phyloP scores from a whole-genome alignment of 2,888 invertebrate genomes.

The Trypoxylon attenuatum region DNA sequence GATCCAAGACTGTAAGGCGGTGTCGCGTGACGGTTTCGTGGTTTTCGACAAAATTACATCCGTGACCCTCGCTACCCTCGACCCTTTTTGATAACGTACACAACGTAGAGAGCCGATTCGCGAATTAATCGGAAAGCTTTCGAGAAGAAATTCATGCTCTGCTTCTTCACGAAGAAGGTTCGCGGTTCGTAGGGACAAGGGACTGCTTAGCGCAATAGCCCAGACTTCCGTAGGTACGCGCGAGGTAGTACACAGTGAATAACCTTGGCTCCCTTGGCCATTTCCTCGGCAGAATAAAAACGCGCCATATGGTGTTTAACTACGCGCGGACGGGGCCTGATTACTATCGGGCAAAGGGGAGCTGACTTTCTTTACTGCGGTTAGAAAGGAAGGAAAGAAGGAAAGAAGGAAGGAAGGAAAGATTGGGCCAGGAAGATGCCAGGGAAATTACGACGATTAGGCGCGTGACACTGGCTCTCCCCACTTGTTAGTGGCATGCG shows the following conservation, averaged over 20 bases:
- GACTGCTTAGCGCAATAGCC: conserved; percentile 54
- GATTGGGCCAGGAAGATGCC: conserved; percentile 10
- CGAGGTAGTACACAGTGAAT: conserved; percentile 57
- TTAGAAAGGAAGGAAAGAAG: background rate
- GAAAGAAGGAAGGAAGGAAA: background rate
- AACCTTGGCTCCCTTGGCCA: conserved; percentile 44
- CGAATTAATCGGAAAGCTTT: background rate
- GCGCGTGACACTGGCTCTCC: conserved; percentile 27
- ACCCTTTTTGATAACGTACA: too few species aligned
- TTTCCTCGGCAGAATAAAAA: conserved; percentile 53
- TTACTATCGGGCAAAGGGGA: conserved; percentile 50
- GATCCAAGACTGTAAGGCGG: conserved; percentile 38
- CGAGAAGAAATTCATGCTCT: conserved; percentile 5
- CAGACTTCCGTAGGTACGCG: conserved; percentile 59
- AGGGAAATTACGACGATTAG: conserved; percentile 21
- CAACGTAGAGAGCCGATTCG: too few species aligned
- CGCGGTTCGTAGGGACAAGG: conserved; percentile 39
- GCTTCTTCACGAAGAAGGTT: conserved; percentile 28
- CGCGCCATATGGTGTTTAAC: conserved; percentile 59
- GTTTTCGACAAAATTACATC: conserved; percentile 31
- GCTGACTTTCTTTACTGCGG: conserved; percentile 23
- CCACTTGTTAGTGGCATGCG: too few species aligned
- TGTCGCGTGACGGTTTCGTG: conserved; percentile 41
- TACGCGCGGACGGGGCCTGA: conserved; percentile 48
- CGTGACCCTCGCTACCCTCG: too few species aligned